Percentiles rank a stretch among this genome's conserved stretches.
These are phyloP conservation scores for Notarius lentiginosus DNA, from an alignment of 2,113 vertebrate genomes.

Conservation along the genomic window DNA sequence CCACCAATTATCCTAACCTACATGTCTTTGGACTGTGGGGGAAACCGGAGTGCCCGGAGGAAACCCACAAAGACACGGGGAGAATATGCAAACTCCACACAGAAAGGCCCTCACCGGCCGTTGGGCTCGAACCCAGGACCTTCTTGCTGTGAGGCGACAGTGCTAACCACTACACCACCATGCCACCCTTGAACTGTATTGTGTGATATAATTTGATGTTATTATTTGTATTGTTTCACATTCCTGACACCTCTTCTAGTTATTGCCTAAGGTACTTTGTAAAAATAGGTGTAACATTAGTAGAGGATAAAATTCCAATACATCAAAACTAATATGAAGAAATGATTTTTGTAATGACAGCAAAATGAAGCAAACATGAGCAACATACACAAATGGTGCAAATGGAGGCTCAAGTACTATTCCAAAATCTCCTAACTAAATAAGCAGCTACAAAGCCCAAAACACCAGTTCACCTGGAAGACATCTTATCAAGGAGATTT, in stretches of 20 bases:
- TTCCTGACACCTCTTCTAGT: not conserved
- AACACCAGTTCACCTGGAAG: not conserved
- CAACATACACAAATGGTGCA: not conserved
- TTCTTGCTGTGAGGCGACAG: too few relatives aligned
- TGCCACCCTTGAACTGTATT: not conserved
- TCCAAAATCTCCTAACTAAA: not conserved
- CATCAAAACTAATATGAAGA: not conserved
- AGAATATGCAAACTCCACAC: too few relatives aligned
- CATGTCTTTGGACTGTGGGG: too few relatives aligned
- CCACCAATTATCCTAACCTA: too few relatives aligned
- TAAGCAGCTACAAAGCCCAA: not conserved
- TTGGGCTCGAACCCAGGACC: too few relatives aligned
- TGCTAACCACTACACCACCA: too few relatives aligned
- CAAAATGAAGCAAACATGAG: not conserved
- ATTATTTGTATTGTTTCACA: not conserved
- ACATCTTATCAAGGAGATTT: conserved; percentile 9
- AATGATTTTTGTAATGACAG: not conserved
- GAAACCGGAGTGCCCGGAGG: too few relatives aligned
- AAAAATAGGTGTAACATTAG: not conserved
- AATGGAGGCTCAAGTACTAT: not conserved
- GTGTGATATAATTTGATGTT: not conserved
- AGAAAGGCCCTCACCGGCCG: too few relatives aligned
- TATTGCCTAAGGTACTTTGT: not conserved
- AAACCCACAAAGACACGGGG: too few relatives aligned
- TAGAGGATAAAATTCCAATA: not conserved